Evolutionary conservation across 2,888 invertebrate species (phyloP), one percentile per base, ranked within the genome.

Genomic region (Bellardia pandia): DNA sequence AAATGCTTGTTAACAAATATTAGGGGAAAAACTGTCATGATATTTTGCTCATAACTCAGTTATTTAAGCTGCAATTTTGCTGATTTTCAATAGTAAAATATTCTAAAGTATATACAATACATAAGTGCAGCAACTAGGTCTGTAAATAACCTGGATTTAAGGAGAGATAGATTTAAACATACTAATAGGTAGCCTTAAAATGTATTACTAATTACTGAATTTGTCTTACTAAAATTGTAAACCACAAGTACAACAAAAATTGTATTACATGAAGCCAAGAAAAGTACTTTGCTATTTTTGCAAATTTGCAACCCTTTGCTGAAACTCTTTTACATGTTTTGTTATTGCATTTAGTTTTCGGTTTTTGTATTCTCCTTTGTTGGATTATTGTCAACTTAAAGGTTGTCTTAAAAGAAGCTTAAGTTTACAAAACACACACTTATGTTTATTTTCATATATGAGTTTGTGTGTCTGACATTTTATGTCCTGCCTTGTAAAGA

Each of bases 311-410:
- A 66, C 66, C 74, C 23, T 40, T 53, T 30, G 45, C 7, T 13
- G 3, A n/a, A 51, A 79, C 40, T 51, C 14, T 2, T 53, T 9
- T n/a, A 40, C 37, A 30, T 40, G 3, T 56, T n/a, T 14, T 13
- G 56, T 66, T 56, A 58, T n/a, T 51, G 14, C 13, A 3, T 45
- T 37, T 37, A 40, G 45, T 69, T 45, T 33, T 33, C 42, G 30
- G 14, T 16, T 16, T 62, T 13, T 42, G 23, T 23, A 23, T 33
- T 48, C 23, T 45, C 16, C 16, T 4, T 71, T 56, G n/a, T 53
- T 74, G 56, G 48, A 66, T 83, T 86, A 74, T 84, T 86, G 72
- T 80, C 80, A 74, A 80, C 76, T 80, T 66, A 78, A 74, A 56
- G 56, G 53, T 77, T 86, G 69, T 66, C 76, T 72, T 76, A 76